Percentiles rank a stretch among this genome's conserved stretches.
phyloP scores from a whole-genome alignment of 2,113 vertebrate genomes.

The Cyphomyrus plagiostoma region DNA sequence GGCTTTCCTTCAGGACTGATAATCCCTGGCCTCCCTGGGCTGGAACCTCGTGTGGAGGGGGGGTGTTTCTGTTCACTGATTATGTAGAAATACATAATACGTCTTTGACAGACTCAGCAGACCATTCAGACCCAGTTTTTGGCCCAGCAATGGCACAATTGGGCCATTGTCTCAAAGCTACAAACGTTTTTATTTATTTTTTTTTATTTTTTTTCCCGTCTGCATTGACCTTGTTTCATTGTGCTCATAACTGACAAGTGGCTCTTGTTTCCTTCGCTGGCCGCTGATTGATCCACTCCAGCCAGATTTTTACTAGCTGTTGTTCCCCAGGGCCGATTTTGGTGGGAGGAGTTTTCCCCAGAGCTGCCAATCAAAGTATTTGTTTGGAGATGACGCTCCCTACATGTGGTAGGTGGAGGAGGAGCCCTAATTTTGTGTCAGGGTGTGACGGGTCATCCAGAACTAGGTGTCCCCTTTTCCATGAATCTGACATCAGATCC shows the following conservation, averaged over 20 bases:
- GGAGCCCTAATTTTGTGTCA: background rate
- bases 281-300: background rate
- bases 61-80: background rate
- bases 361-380: background rate
- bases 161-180: background rate
- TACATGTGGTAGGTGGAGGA: background rate
- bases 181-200: background rate
- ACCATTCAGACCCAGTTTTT: background rate
- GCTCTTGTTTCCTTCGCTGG: background rate
- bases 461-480: background rate
- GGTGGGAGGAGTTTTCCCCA: background rate
- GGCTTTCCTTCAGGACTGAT: background rate
- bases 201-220: background rate
- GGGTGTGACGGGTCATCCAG: background rate
- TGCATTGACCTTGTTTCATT: conserved; percentile 10
- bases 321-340: background rate
- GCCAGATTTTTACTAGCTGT: background rate
- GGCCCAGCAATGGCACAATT: background rate
- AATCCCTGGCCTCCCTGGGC: background rate
- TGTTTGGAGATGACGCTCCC: background rate
- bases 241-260: background rate
- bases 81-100: background rate
- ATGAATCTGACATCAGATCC: background rate
- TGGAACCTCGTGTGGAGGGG: background rate
- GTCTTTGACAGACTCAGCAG: background rate